Evolutionary conservation across 2,888 invertebrate genomes (phyloP).

Genomic region (Tanaodytes sp.): DNA sequence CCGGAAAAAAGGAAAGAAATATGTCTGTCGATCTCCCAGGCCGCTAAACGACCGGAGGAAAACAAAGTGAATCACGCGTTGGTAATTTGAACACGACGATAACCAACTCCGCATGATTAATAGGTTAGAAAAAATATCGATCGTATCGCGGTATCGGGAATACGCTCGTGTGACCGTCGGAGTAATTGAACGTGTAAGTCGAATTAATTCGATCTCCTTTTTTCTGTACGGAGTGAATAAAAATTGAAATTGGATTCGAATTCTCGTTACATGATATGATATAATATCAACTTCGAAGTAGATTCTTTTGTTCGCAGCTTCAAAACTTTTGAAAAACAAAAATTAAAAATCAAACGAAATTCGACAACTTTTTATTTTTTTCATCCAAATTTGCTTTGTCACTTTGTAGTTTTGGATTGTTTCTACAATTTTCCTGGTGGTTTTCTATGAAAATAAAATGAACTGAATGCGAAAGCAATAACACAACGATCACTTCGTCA

Average conservation of each 20-base stretch:
- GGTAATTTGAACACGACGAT: conserved; percentile 36
- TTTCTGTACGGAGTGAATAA: neutral
- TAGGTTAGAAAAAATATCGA: conserved; percentile 29
- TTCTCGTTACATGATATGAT: too few relatives aligned
- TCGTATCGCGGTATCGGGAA: conserved; percentile 23
- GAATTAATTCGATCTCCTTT: conserved; percentile 4
- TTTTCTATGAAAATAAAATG: too few relatives aligned
- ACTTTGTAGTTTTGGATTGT: too few relatives aligned
- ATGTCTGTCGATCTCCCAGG: conserved; percentile 29
- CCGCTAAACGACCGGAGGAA: conserved; percentile 25
- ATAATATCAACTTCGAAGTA: too few relatives aligned
- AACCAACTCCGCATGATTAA: conserved; percentile 36
- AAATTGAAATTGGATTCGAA: too few relatives aligned
- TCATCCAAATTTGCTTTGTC: too few relatives aligned
- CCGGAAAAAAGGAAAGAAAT: conserved; percentile 22
- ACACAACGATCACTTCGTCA: neutral
- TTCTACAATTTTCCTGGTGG: too few relatives aligned
- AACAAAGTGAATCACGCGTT: conserved; percentile 41
- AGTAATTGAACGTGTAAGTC: conserved; percentile 24
- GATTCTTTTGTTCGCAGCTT: too few relatives aligned
- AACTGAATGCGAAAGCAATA: too few relatives aligned
- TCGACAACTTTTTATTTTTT: too few relatives aligned
- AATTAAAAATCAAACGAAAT: too few relatives aligned
- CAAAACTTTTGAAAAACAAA: too few relatives aligned
- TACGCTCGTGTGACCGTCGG: conserved; percentile 22